Conservation (phyloP, 2,113 vertebrate species). For the Pangasianodon hypophthalmus region DNA sequence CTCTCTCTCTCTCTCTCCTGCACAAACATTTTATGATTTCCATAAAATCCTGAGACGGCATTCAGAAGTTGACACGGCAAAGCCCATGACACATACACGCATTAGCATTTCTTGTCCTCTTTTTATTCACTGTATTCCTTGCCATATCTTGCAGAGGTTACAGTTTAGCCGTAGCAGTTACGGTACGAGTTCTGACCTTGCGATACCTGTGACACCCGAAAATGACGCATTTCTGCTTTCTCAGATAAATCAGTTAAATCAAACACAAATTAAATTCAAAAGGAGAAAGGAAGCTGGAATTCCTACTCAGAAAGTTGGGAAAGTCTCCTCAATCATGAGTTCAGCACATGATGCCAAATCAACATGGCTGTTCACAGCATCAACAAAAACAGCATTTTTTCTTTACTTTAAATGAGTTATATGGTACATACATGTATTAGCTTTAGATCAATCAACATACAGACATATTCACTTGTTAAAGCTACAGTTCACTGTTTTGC, state of each 20-base stretch:
- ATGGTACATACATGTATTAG: too few relatives aligned
- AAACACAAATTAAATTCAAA: neutral
- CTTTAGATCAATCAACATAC: too few relatives aligned
- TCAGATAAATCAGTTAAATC: neutral
- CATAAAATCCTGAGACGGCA: conserved; percentile 33
- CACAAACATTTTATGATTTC: conserved; percentile 42
- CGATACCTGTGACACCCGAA: neutral
- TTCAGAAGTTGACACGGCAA: conserved; percentile 22
- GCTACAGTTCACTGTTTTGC: neutral
- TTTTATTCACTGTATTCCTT: neutral
- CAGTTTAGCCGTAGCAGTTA: neutral
- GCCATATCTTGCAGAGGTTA: neutral
- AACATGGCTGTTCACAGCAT: neutral
- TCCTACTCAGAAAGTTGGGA: neutral
- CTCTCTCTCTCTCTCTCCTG: conserved; percentile 18
- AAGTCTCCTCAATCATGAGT: too few relatives aligned
- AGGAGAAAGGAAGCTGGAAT: neutral
- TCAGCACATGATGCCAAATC: neutral
- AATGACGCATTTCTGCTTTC: neutral
- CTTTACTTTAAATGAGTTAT: too few relatives aligned
- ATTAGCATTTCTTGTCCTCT: conserved; percentile 31
- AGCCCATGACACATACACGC: conserved; percentile 22
- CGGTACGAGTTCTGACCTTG: neutral
- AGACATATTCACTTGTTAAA: too few relatives aligned
- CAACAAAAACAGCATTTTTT: neutral